These are phyloP conservation scores for Lepisosteus oculatus DNA, from an alignment of 2,113 vertebrate genomes.

Conservation along the genomic window DNA sequence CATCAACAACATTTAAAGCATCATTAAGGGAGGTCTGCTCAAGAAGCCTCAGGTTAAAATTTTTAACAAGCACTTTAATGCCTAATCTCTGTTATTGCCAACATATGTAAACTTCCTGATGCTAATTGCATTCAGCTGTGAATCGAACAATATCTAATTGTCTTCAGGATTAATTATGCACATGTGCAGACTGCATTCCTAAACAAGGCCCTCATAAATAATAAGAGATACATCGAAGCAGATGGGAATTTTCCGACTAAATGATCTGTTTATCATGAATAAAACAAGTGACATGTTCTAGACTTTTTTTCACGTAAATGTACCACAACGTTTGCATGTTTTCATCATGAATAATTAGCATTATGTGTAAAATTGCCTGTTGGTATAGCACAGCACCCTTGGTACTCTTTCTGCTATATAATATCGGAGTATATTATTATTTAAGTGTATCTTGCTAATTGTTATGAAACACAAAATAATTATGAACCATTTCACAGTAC, in stretches of 20 bases:
- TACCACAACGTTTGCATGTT: constrained; percentile 57
- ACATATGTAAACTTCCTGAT: constrained; percentile 87
- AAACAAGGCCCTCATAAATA: constrained; percentile 94
- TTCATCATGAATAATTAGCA: constrained; percentile 65
- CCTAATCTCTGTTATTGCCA: constrained; percentile 85
- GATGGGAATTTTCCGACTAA: constrained; percentile 80
- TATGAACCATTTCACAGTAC: too few species aligned
- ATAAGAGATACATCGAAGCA: constrained; percentile 85
- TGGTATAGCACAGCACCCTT: not conserved
- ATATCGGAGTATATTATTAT: too few species aligned
- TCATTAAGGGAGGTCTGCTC: constrained; percentile 90
- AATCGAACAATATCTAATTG: constrained; percentile 99
- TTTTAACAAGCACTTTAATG: constrained; percentile 89
- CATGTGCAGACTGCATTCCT: constrained; percentile 86
- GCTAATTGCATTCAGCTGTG: constrained; percentile 97
- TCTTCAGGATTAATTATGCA: constrained; percentile 95
- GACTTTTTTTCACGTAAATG: constrained; percentile 54
- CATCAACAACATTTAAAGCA: constrained; percentile 92
- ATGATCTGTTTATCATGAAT: constrained; percentile 75
- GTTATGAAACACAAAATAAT: too few species aligned
- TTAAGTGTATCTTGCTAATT: too few species aligned
- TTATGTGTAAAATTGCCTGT: constrained; percentile 40
- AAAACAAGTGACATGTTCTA: constrained; percentile 65
- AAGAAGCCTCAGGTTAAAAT: constrained; percentile 88
- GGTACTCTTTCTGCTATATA: too few species aligned